phyloP scores from a whole-genome alignment of 53 echinoderm and acorn worm species.

The Crossaster papposus region DNA sequence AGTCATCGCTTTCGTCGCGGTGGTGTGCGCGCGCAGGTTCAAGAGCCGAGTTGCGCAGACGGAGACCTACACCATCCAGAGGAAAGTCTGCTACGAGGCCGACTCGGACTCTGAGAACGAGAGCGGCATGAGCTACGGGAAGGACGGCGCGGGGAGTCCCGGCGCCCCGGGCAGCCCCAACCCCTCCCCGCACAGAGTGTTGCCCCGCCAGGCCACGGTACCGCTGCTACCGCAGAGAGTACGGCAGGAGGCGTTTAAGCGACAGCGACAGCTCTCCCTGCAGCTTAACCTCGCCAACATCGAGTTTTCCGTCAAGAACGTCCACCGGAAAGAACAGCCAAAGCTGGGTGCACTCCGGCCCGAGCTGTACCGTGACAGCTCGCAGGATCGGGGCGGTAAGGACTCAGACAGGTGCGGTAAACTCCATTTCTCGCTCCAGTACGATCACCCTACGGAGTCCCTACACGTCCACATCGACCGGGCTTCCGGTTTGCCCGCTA shows the following conservation, averaged over 20 bases:
- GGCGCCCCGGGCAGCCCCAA: slow-evolving; percentile 43
- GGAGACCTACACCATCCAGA: slow-evolving; percentile 87
- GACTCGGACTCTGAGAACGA: slow-evolving; percentile 94
- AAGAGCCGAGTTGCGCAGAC: slow-evolving; percentile 70
- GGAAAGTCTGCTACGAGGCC: slow-evolving; percentile 88
- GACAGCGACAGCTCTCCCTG: slow-evolving; percentile 89
- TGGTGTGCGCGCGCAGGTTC: slow-evolving; percentile 79
- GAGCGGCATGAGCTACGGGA: slow-evolving; percentile 75
- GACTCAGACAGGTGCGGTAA: slow-evolving; percentile 76
- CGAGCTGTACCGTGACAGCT: slow-evolving; percentile 83
- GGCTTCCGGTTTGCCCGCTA: slow-evolving; percentile 76
- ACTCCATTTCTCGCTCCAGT: slow-evolving; percentile 84
- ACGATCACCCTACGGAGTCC: slow-evolving; percentile 90
- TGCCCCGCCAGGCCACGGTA: slow-evolving; percentile 92
- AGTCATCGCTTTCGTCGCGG: slow-evolving; percentile 80
- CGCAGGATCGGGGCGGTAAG: slow-evolving; percentile 67
- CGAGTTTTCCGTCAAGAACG: slow-evolving; percentile 94
- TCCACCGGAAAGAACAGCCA: slow-evolving; percentile 84
- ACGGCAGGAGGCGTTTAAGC: slow-evolving; percentile 89
- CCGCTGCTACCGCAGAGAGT: slow-evolving; percentile 85
- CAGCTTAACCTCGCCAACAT: slow-evolving; percentile 93
- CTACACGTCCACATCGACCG: slow-evolving; percentile 86
- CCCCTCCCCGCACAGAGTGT: slow-evolving; percentile 64
- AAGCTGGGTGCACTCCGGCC: slow-evolving; percentile 83
- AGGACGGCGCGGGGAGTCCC: slow-evolving; percentile 38